phyloP scores from a whole-genome alignment of 2,888 invertebrate species.

The Spatulosminthurus flaviceps region DNA sequence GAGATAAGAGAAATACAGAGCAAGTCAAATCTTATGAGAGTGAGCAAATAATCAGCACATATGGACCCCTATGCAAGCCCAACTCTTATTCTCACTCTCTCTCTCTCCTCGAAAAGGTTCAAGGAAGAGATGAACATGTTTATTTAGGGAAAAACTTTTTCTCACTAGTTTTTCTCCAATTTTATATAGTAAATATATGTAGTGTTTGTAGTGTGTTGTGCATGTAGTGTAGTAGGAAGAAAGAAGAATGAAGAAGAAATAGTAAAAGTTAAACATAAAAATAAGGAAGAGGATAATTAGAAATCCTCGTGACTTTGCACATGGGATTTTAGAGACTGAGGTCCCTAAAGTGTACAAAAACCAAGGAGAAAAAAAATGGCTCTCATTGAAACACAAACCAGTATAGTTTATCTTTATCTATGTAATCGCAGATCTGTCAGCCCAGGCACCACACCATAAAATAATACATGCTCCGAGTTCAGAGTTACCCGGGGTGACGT shows the following conservation, averaged over 20 bases:
- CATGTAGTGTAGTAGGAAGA: no score
- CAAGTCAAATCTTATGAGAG: neutral
- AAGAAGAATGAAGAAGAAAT: neutral
- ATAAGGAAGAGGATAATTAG: constrained; percentile 20
- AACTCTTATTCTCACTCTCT: neutral
- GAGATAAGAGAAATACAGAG: neutral
- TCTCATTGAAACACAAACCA: constrained; percentile 22
- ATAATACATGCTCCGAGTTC: constrained; percentile 3
- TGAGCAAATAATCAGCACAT: neutral
- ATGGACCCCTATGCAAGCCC: neutral
- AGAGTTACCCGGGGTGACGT: neutral
- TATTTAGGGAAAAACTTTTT: neutral
- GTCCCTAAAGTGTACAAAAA: constrained; percentile 4
- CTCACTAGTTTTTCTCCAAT: no score
- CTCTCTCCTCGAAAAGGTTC: no score
- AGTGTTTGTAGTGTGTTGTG: no score
- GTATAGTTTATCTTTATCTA: constrained; percentile 23
- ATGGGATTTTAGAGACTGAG: constrained; percentile 2
- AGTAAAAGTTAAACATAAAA: constrained; percentile 24
- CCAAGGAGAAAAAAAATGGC: neutral
- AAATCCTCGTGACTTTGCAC: constrained; percentile 25
- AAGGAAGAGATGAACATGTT: neutral
- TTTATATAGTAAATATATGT: no score
- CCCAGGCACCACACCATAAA: constrained; percentile 29
- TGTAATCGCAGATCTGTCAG: constrained; percentile 15